Conservation (phyloP, 2,888 invertebrate species). For the Mimachlamys varia region DNA sequence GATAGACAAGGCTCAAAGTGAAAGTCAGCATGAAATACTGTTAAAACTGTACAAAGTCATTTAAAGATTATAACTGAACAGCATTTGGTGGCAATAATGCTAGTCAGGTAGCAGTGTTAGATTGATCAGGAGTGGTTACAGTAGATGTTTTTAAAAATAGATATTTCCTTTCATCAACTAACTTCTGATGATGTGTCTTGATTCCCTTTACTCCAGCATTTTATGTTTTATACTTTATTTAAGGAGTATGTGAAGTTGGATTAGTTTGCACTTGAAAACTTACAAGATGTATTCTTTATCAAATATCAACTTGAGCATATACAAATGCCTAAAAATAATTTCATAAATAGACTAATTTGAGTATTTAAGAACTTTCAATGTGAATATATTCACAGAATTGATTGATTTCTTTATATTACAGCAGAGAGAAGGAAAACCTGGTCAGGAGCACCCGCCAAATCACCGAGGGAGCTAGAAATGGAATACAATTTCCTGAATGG, state of each 20-base stretch:
- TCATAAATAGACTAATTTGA: not conserved
- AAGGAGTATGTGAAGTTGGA: no score
- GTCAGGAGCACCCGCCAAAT: constrained; percentile 69
- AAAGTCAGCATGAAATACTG: no score
- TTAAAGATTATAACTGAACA: no score
- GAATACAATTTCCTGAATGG: constrained; percentile 17
- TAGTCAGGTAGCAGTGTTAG: not conserved
- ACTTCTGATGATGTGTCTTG: no score
- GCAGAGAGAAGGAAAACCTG: constrained; percentile 75
- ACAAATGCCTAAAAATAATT: not conserved
- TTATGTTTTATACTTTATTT: no score
- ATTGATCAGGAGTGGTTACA: not conserved
- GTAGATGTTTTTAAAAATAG: not conserved
- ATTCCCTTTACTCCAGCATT: no score
- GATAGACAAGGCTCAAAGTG: no score
- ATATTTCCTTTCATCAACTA: no score
- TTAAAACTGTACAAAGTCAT: no score
- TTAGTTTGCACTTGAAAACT: no score
- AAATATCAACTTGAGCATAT: not conserved
- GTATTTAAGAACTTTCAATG: not conserved
- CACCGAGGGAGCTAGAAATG: constrained; percentile 41
- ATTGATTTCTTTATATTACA: constrained; percentile 54
- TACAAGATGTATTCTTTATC: no score
- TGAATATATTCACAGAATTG: not conserved
- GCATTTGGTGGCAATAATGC: no score